Evolutionary conservation across 2,113 vertebrate genomes (phyloP), one percentile per base, ranked within the genome.

Genomic region (Amia ocellicauda): DNA sequence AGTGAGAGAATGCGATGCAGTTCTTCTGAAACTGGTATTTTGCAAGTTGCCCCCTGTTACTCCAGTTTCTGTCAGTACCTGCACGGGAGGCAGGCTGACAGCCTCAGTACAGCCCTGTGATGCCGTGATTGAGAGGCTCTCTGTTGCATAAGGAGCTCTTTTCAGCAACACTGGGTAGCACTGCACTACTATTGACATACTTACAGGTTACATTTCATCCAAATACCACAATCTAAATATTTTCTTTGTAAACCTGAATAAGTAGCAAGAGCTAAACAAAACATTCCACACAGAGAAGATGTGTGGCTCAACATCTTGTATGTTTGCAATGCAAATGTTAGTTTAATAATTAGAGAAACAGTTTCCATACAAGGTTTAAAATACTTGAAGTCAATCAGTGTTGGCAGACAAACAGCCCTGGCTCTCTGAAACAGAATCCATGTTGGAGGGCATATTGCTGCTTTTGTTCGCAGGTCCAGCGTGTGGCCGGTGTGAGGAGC

Each of bases 151-250:
- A 45, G 60, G 45, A 28, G 50, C 14, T 22, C 47, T 57, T 67
- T 67, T 63, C 40, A 66, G 47, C 28, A 22, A n/a, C 36, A 63
- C 55, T 23, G 42, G 56, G 42, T 58, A 68, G 61, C 41, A 60
- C n/a, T 31, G n/a, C 41, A 41, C 58, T 76, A 67, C 69, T 62
- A 76, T 72, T 81, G 75, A 80, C 74, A 75, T 43, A 59, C 65
- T 23, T 52, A 70, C 76, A 72, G 66, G 64, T 78, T 78, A 27
- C 60, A 62, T 80, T 78, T 79, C 64, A 69, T 74, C 68, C 69
- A 74, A 74, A 72, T 77, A 64, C 70, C 69, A 42, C 75, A 78
- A 67, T 80, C 68, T 80, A 85, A 82, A 84, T 79, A 85, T 81
- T 78, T 69, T 76, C 70, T 76, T 60, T 69, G 67, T 60, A 74